Base-by-base conservation (phyloP, 2,888 invertebrate genomes). In the Drosophila histrio region DNA sequence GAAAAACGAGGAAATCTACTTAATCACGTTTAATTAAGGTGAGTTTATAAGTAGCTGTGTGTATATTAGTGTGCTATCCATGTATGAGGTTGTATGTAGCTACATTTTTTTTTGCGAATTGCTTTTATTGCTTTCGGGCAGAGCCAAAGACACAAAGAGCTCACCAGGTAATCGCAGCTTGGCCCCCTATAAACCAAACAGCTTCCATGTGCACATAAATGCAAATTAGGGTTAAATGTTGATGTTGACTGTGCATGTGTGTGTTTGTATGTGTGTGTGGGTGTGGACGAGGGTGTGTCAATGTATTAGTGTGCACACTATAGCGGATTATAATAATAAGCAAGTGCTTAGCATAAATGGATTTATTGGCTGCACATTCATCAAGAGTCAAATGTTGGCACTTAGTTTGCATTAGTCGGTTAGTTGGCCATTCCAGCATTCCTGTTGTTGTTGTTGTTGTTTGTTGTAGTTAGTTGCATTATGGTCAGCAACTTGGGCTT, bases 11-110 rank as follows among this genome's bases (percentile, higher is more conserved):
- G 80, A 87, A 85, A 85, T 85, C 85, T 83, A 86, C 86, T 86
- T 86, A 86, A 86, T 86, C 88, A 86, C 88, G 76, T 87, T 88
- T 89, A 89, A 89, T 89, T 89, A 80, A 89, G 89, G 89, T 88
- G 81, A 86, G 87, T 83, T 83, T 75, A 83, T 86, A 75, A 81
- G 82, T 77, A 86, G 79, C 47, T 60, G 43, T 61, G 49, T 61
- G 30, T 64, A 56, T 62, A 60, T 66, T 72, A 66, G 72, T 66
- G 30, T 44, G 11, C 11, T 17, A 11, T 22, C 19, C 15, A 61
- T 38, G 43, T 54, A 11, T 56, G 13, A 41, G 6, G n/a, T 4
- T 30, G n/a, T 43, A 2, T 59, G 49, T 60, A 21, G 58, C 43
- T 63, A 73, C 38, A 32, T 46, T 50, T 63, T 61, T 65, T 77